Evolutionary conservation across 1,140 invertebrate genomes (phyloP).

Genomic region (Pararge aegeria): DNA sequence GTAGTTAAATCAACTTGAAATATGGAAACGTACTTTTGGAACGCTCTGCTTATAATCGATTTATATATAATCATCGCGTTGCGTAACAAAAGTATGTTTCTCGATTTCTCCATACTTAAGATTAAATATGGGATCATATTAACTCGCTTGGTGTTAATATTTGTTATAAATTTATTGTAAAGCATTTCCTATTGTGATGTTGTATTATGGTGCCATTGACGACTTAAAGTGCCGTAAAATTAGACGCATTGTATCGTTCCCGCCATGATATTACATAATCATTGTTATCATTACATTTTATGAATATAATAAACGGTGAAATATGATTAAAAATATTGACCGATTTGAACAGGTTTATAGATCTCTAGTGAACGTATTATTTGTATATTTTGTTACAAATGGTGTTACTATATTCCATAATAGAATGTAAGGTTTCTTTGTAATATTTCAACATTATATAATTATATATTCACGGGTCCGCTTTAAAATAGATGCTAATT

Average conservation of each 20-base stretch:
- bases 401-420: neutral
- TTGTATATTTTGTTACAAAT: conserved; percentile 1
- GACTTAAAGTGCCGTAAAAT: conserved; percentile 3
- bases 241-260: neutral
- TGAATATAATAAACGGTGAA: neutral
- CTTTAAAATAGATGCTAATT: conserved; percentile 60
- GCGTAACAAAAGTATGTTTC: no score
- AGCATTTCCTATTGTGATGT: neutral
- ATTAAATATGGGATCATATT: no score
- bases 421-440: conserved; percentile 29
- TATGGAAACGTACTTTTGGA: no score
- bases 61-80: no score
- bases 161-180: no score
- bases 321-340: neutral
- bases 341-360: neutral
- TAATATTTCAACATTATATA: conserved; percentile 33
- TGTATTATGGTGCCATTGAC: conserved; percentile 19
- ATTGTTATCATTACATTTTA: neutral
- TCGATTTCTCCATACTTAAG: no score
- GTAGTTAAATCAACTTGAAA: no score
- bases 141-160: no score
- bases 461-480: conserved; percentile 59
- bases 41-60: no score
- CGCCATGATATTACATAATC: conserved; percentile 14
- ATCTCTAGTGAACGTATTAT: neutral